Base-by-base conservation (phyloP, 2,888 invertebrate species). In the Rhimphoctona megacephalus region DNA sequence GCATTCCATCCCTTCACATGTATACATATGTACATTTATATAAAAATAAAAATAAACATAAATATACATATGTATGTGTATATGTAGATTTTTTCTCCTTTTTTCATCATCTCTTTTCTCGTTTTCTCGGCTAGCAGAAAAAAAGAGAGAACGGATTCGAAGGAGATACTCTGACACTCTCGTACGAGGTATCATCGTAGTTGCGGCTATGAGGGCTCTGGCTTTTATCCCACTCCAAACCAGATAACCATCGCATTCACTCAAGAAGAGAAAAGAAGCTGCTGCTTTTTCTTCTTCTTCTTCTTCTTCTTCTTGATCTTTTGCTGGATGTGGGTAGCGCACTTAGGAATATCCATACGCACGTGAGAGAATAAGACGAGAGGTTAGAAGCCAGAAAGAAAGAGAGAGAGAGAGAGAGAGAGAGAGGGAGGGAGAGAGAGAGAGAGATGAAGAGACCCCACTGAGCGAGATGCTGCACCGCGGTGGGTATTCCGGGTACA, bases 401-500 rank as follows among this genome's bases (percentile, higher is more conserved):
- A 22, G 36, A 61, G 67, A 77, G 30, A 30, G 6, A 22, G 0
- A 77, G 33, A 61, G 19, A n/a, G n/a, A n/a, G 33, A 70, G 33
- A 43, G 72, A 64, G 33, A 73, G 72, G 22, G 36, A 72, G n/a
- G n/a, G 70, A 72, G 78, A 80, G 77, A 72, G 72, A 84, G 69
- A 74, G 77, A 78, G 52, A 54, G 22, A 22, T 89, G 90, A 88
- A 89, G 91, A 92, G 91, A 92, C 92, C 94, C 93, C 92, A 92
- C 93, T 92, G 94, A 90, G 93, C 89, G 88, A 90, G 90, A 90
- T 89, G 90, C 72, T 85, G 89, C 94, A 91, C 93, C 92, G 92
- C 93, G 93, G 93, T 93, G 94, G 93, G 92, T 93, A 94, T 94
- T 93, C 93, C 92, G 92, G 92, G 92, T 92, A 93, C 92, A 93